Evolutionary conservation across 1,140 invertebrate species (phyloP), one percentile per base, ranked within the genome.

Genomic region (Philopotamus ludificatus): DNA sequence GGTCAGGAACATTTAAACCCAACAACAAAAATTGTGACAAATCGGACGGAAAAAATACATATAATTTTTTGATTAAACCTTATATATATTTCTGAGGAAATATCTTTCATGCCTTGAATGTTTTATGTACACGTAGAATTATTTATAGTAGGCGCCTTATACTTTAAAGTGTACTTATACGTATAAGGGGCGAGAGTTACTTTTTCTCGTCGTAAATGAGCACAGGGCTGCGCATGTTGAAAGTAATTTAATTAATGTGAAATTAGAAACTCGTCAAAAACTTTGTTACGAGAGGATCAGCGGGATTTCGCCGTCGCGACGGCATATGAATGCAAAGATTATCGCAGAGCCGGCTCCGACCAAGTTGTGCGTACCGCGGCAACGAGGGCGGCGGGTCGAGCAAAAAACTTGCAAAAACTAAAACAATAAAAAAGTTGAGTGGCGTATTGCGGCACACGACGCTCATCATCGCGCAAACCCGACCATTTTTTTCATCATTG

Each of bases 341-440:
- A 59, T 59, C 55, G 39, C n/a, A n/a, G n/a, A 18, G 34, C 12
- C 18, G 39, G 20, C 28, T 16, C 22, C 41, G 28, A 18, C 12
- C 12, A 59, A 59, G 4, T 42, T 59, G 41, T 41, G 55, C 55
- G 42, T 59, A 59, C 44, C 44, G 22, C 55, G 44, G 42, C 34
- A 59, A 39, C 21, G 22, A 21, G 10, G 55, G 53, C 53, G 53
- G 4, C 53, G 15, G 41, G 25, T 7, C 34, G 15, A 42, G 45
- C 18, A 34, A 34, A 34, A 34, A 12, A 12, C 25, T 18, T 59
- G 41, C 41, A 18, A 53, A 55, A 55, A 59, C 57, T 59, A 59
- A 59, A 59, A 59, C 25, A 59, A 59, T 59, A 59, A 59, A 59
- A 59, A 44, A 59, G 41, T 42, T 16, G 55, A 21, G 34, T 12